Conservation (phyloP, 2,113 vertebrate genomes). For the Fregetta grallaria region DNA sequence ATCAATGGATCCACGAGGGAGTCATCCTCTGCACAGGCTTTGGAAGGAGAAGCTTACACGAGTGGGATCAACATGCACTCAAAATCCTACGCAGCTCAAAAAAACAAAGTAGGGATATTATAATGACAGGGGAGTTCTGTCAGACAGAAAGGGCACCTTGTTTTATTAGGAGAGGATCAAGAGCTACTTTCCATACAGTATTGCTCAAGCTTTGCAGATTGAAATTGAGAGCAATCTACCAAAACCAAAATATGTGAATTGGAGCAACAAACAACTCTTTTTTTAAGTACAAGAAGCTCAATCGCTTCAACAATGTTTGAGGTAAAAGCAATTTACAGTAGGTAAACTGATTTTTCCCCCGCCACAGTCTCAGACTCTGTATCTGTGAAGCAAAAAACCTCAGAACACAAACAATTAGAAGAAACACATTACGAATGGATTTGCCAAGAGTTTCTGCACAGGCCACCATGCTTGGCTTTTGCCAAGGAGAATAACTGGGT, state of each 20-base stretch:
- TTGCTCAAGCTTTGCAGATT: neutral
- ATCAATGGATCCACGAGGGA: rapidly evolving
- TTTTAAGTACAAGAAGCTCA: neutral
- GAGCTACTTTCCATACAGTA: neutral
- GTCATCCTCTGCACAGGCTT: neutral
- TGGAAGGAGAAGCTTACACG: neutral
- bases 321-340: neutral
- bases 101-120: neutral
- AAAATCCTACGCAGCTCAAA: neutral
- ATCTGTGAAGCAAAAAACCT: neutral
- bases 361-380: neutral
- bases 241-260: rapidly evolving
- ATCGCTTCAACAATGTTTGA: rapidly evolving
- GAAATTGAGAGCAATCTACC: neutral
- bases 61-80: neutral
- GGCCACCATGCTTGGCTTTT: rapidly evolving
- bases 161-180: neutral
- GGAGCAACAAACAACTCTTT: neutral
- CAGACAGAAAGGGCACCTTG: neutral
- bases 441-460: neutral
- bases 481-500: neutral
- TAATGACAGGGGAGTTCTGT: neutral
- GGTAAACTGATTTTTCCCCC: neutral
- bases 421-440: neutral
- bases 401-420: neutral